Evolutionary conservation across 2,888 invertebrate species (phyloP), one percentile per base, ranked within the genome.

Genomic region (Oegoconia quadripuncta): DNA sequence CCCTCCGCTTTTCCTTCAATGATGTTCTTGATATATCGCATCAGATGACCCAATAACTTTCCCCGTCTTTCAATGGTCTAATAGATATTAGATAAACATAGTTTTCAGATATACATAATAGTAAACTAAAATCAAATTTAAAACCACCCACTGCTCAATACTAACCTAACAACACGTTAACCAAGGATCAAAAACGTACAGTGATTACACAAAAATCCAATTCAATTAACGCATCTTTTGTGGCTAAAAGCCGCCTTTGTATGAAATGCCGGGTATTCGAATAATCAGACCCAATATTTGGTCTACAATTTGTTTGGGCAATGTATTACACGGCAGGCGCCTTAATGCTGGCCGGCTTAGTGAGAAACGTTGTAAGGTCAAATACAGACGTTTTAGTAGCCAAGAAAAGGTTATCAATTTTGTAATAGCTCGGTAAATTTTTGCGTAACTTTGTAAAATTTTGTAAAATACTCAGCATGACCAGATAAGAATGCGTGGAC

Each of bases 191-290:
- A 76, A 78, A 74, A 69, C 74, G 59, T 66, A 59, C 53, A 65
- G 56, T 57, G 67, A 74, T 76, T 69, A 77, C 72, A 75, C 71
- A 73, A 77, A 78, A 74, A 78, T 73, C 73, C 72, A 72, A 74
- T 73, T 56, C 78, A 83, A 82, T 87, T 86, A 83, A 64, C 84
- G 74, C 62, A 33, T 79, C 77, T 69, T 81, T 84, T 84, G 74
- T 76, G 67, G 59, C 59, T 83, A 82, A 86, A 83, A 84, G 82
- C 86, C 82, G 84, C 76, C 65, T 67, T 80, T 82, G 73, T 77
- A 52, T 33, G 31, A 33, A 44, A 46, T 46, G 51, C 62, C 55
- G 62, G 65, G 68, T 66, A 65, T 61, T 50, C 61, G 71, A 75
- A 83, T 82, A 73, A 84, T 87, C 77, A 70, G 74, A 57, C 55